These are phyloP conservation scores for Seriola rivoliana DNA, from an alignment of 2,113 vertebrate species.

Conservation along the genomic window DNA sequence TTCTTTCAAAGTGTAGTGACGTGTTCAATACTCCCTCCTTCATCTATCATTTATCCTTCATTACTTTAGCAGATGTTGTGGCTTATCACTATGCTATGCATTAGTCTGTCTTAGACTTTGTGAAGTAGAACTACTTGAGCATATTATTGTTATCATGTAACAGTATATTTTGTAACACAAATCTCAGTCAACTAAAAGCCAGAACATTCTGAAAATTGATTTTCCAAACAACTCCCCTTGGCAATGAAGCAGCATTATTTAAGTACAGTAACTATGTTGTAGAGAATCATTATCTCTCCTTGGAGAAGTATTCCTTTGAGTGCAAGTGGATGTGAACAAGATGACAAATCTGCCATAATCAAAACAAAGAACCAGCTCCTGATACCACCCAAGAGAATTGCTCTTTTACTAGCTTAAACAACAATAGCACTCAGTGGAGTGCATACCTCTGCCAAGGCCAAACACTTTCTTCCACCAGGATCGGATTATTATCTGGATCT, in stretches of 20 bases:
- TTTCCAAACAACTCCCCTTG: background rate
- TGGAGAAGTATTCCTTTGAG: background rate
- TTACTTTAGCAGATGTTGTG: constrained; percentile 7
- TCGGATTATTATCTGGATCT: too few species aligned
- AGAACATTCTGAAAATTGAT: background rate
- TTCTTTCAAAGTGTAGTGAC: background rate
- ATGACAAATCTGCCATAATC: background rate
- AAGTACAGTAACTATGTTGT: background rate
- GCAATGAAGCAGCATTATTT: background rate
- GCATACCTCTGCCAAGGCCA: too few species aligned
- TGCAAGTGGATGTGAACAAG: background rate
- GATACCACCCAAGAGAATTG: background rate
- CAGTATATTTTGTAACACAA: background rate
- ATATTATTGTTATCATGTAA: background rate
- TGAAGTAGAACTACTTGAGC: background rate
- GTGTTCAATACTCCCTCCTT: background rate
- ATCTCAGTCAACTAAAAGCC: background rate
- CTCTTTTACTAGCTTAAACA: background rate
- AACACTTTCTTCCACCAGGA: too few species aligned
- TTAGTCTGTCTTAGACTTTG: background rate
- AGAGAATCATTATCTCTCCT: constrained; percentile 5
- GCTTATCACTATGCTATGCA: background rate
- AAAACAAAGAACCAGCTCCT: background rate
- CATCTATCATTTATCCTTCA: constrained; percentile 23
- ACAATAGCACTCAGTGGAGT: too few species aligned